These are phyloP conservation scores for Drosophila histrio DNA, from an alignment of 2,888 invertebrate genomes.

Conservation along the genomic window DNA sequence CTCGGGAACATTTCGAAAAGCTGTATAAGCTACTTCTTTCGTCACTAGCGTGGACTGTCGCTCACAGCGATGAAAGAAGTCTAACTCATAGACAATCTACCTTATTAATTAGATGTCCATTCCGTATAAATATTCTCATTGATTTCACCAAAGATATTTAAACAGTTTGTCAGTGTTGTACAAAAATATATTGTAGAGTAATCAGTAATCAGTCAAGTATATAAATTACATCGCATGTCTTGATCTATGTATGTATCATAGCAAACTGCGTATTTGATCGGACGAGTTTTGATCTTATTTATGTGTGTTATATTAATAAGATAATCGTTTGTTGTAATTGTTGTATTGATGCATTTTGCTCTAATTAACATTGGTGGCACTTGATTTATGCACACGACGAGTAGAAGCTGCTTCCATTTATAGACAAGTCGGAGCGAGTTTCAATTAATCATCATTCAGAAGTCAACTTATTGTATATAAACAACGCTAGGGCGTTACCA, in stretches of 20 bases:
- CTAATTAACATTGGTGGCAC: slow-evolving; percentile 59
- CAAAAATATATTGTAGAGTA: no score
- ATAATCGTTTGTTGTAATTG: slow-evolving; percentile 52
- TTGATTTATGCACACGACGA: slow-evolving; percentile 62
- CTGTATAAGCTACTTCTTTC: no score
- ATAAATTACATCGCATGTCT: background rate
- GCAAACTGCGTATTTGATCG: slow-evolving; percentile 39
- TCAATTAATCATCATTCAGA: slow-evolving; percentile 47
- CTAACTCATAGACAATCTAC: no score
- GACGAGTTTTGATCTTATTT: slow-evolving; percentile 22
- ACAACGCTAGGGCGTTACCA: slow-evolving; percentile 51
- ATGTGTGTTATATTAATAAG: slow-evolving; percentile 36
- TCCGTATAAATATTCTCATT: no score
- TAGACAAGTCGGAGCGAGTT: slow-evolving; percentile 47
- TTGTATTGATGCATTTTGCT: slow-evolving; percentile 31
- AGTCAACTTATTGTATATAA: slow-evolving; percentile 55
- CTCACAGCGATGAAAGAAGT: no score
- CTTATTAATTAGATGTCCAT: no score
- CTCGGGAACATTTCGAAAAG: no score
- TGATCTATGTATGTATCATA: slow-evolving; percentile 8
- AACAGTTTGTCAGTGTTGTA: no score
- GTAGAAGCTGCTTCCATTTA: slow-evolving; percentile 67
- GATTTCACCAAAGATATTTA: no score
- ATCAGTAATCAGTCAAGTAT: background rate
- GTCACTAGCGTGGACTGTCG: no score